Evolutionary conservation across 2,797 vertebrate genomes (phyloP).

Genomic region (Sebastes flavidus): DNA sequence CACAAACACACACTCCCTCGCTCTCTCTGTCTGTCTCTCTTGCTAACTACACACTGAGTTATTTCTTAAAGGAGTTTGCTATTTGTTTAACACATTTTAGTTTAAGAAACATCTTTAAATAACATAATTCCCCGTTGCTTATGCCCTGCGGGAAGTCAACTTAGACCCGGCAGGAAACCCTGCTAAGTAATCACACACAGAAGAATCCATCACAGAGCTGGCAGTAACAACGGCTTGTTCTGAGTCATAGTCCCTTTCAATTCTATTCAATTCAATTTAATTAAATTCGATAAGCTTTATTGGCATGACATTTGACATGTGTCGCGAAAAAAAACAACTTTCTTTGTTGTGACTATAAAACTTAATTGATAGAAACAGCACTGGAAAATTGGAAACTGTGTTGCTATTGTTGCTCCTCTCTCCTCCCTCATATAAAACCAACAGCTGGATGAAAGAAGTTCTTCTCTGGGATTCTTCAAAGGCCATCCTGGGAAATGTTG

Average conservation of each 20-base stretch:
- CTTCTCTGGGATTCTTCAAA: background rate
- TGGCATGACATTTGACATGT: too few species aligned
- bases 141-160: too few species aligned
- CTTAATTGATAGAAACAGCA: background rate
- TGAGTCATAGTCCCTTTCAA: background rate
- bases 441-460: background rate
- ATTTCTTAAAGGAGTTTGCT: too few species aligned
- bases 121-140: too few species aligned
- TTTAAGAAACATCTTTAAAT: too few species aligned
- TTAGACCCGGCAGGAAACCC: too few species aligned
- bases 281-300: too few species aligned
- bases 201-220: background rate
- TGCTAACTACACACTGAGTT: too few species aligned
- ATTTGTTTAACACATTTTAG: too few species aligned
- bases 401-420: background rate
- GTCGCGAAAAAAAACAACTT: background rate
- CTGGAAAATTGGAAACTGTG: background rate
- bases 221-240: background rate
- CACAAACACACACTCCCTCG: too few species aligned
- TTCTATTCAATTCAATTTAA: too few species aligned
- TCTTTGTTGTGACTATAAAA: background rate
- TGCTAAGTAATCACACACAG: background rate
- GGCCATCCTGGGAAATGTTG: slow-evolving; percentile 1
- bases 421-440: background rate
- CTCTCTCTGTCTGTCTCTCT: too few species aligned